Base-by-base conservation (phyloP, 2,888 invertebrate species). In the Eilema caniola region DNA sequence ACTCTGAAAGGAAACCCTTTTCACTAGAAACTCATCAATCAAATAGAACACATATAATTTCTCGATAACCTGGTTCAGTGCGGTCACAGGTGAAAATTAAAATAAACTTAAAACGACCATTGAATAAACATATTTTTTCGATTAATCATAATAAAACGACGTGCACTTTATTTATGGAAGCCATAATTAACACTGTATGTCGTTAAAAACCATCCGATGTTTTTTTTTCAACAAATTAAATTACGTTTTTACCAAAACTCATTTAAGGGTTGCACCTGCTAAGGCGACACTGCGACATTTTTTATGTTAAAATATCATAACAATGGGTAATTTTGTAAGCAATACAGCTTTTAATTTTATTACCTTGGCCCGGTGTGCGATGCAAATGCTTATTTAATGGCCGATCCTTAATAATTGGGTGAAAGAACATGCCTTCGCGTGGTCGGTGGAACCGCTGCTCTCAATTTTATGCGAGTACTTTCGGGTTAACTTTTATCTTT, bases 331-430 rank as follows among this genome's bases (percentile, higher is more conserved):
- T 80, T 84, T 82, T 75, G 68, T 75, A 82, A 77, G 75, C 77
- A 80, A 75, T 82, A 80, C 72, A 74, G 77, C 76, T 80, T 84
- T 85, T 88, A 86, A 88, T 88, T 88, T 88, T 86, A 89, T 88
- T 86, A 86, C 83, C 65, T 69, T 53, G 68, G 82, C 73, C 82
- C 75, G 83, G 82, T 85, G 84, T 75, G 47, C 70, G 74, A 79
- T 77, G 73, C 74, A 86, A 89, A 89, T 87, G 88, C 75, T 81
- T 83, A 85, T 86, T 86, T 89, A 89, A 88, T 88, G 83, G 87
- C 69, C 70, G 70, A 72, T 71, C 75, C 70, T 77, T 82, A 79
- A 80, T 84, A 80, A 79, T 77, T 74, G 73, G 71, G 62, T 71
- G 67, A 78, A 73, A 76, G 60, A 62, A 64, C 41, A 41, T 56